Conservation (phyloP, 2,797 vertebrate species). For the Myotis findleyi region DNA sequence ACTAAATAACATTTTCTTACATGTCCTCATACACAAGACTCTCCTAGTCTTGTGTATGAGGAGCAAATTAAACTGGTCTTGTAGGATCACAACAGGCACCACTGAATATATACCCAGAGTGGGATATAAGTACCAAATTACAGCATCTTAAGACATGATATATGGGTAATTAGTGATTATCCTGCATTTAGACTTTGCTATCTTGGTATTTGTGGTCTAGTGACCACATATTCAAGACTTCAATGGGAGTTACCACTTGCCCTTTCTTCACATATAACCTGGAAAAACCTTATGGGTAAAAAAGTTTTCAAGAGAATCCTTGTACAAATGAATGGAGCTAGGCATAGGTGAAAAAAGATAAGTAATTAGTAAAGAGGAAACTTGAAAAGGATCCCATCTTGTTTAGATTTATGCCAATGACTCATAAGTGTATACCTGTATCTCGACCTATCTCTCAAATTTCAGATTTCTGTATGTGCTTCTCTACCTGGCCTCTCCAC, state of each 20-base stretch:
- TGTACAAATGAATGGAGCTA: neutral
- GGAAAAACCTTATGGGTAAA: neutral
- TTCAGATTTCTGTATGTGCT: neutral
- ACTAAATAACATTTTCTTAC: slow-evolving; percentile 36
- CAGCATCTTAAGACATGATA: neutral
- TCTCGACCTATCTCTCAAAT: neutral
- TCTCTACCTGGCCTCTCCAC: neutral
- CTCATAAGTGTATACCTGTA: neutral
- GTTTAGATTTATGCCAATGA: neutral
- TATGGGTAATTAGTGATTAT: neutral
- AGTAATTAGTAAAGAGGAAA: neutral
- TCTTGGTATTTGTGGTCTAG: neutral
- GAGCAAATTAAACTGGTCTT: slow-evolving; percentile 7
- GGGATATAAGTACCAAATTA: neutral
- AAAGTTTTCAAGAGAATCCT: neutral
- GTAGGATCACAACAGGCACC: neutral
- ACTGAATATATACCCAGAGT: neutral
- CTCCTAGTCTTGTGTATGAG: neutral
- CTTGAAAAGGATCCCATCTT: neutral
- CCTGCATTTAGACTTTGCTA: neutral
- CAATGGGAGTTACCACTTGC: neutral
- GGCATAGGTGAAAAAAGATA: neutral
- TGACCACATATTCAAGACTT: neutral
- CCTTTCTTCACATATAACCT: neutral
- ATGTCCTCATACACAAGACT: slow-evolving; percentile 1